Percentiles rank a stretch among this genome's conserved stretches.
Evolutionary conservation across 2,113 vertebrate species (phyloP).

Genomic region (Phyllostomus hastatus): DNA sequence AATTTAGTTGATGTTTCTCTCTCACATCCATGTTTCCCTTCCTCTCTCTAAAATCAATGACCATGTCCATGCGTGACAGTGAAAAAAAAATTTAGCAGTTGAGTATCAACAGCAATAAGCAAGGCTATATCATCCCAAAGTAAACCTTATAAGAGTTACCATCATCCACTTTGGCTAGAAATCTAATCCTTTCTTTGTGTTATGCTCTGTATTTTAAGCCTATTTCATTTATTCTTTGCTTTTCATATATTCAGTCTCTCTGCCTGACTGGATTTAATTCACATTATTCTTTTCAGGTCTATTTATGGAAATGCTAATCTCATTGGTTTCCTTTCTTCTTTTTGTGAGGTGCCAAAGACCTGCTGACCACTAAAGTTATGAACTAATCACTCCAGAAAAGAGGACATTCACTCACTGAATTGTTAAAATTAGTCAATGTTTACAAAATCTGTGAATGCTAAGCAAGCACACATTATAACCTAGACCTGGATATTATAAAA

Average conservation of each 20-base stretch:
- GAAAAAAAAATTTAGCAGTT: neutral
- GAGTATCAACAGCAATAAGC: neutral
- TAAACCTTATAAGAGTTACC: neutral
- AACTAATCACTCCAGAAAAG: conserved; percentile 21
- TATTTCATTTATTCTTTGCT: neutral
- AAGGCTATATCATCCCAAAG: neutral
- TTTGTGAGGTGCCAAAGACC: conserved; percentile 10
- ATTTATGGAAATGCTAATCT: conserved; percentile 50
- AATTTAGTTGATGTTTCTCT: neutral
- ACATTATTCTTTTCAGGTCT: conserved; percentile 27
- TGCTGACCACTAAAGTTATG: neutral
- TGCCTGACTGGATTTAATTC: conserved; percentile 31
- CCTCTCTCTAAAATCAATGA: neutral
- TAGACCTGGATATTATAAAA: neutral
- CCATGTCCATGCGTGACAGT: neutral
- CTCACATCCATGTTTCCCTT: neutral
- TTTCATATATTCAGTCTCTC: conserved; percentile 9
- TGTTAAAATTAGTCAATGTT: neutral
- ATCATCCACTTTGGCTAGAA: neutral
- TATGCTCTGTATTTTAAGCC: neutral
- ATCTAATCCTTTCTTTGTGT: neutral
- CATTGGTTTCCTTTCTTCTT: conserved; percentile 34
- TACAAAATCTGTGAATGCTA: neutral
- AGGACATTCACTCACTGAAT: neutral
- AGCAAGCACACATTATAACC: neutral